Base-by-base conservation (phyloP, 2,888 invertebrate species). In the Orthosia cruda region DNA sequence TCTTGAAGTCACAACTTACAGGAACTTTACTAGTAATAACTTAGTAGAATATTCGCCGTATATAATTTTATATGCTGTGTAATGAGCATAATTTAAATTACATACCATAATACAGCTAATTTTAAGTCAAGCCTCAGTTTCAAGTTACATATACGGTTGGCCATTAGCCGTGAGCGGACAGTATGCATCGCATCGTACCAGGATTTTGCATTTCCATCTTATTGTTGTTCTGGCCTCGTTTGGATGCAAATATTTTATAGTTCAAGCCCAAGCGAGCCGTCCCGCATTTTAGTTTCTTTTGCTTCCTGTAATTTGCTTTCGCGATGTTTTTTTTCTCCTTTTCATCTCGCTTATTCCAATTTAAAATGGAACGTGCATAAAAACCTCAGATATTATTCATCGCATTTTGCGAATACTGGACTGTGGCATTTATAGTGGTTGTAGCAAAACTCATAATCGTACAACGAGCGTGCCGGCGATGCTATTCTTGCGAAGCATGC, bases 161-260 rank as follows among this genome's bases (percentile, higher is more conserved):
- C 89, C 89, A 92, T 92, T 92, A 92, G 82, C 85, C 81, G 73
- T 64, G 85, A 81, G 84, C 87, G 90, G 89, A 90, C 91, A 92
- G 89, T 92, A 91, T 93, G 92, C 93, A 92, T 92, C 91, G 92
- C 91, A 89, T 88, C 86, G 88, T 89, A 88, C 87, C 87, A 90
- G 91, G 90, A 91, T 90, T 91, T 92, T 90, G 92, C 93, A 95
- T 95, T 95, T 94, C 93, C 92, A 94, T 95, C 93, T 94, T 95
- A 94, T 95, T 95, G 95, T 95, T 92, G 90, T 91, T 85, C 87
- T 89, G 91, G 87, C 91, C 95, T 94, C 93, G 94, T 95, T 95
- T 95, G 91, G 92, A 95, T 95, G 95, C 95, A 95, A 95, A 95
- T 96, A 94, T 95, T 94, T 94, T 93, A 95, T 92, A 94, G 93